Evolutionary conservation across 2,113 vertebrate genomes (phyloP).

Genomic region (Nothobranchius furzeri): DNA sequence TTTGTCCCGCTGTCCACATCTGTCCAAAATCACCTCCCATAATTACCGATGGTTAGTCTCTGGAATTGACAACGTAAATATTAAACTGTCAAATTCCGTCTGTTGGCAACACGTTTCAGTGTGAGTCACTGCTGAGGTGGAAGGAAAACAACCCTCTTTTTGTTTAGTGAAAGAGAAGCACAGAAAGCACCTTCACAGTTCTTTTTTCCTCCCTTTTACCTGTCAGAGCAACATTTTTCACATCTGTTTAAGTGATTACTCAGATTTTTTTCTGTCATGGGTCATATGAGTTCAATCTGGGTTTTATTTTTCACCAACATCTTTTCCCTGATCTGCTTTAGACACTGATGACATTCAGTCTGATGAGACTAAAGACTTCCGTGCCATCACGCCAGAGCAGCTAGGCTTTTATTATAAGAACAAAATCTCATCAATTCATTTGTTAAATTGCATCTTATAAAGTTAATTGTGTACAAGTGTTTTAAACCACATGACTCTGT

Average conservation of each 20-base stretch:
- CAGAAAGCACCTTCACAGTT: constrained; percentile 21
- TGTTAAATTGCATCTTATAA: too few species aligned
- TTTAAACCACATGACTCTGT: too few species aligned
- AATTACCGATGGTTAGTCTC: constrained; percentile 72
- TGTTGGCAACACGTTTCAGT: constrained; percentile 61
- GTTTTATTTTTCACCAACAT: background rate
- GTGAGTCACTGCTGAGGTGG: constrained; percentile 67
- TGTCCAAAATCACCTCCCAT: constrained; percentile 69
- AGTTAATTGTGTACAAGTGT: too few species aligned
- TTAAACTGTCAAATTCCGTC: constrained; percentile 76
- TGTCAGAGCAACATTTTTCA: constrained; percentile 4
- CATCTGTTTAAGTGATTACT: background rate
- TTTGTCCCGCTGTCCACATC: constrained; percentile 73
- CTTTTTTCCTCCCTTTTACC: background rate
- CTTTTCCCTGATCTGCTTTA: background rate
- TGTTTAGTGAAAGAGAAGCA: constrained; percentile 5
- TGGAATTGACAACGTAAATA: constrained; percentile 76
- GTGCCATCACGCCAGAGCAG: too few species aligned
- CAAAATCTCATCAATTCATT: too few species aligned
- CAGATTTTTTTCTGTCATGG: constrained; percentile 1
- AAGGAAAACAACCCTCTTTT: constrained; percentile 67
- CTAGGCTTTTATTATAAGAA: too few species aligned
- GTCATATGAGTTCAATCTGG: background rate
- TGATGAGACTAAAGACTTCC: too few species aligned
- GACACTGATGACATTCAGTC: background rate